Base-by-base conservation (phyloP, 2,888 invertebrate species). In the Mesoligia furuncula region DNA sequence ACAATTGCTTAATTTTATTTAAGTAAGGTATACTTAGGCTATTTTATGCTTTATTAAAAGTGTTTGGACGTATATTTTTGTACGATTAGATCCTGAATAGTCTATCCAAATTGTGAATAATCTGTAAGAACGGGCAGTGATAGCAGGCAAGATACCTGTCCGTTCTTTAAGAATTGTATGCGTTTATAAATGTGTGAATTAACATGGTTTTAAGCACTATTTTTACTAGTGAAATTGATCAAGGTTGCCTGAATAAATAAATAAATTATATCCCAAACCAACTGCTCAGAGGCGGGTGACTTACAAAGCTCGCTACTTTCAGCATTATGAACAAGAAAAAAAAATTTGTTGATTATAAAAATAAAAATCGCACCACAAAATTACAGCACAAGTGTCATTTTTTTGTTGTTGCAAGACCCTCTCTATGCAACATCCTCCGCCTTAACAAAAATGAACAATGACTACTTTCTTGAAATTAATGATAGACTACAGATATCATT, bases 391-490 rank as follows among this genome's bases (percentile, higher is more conserved):
- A 45, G 9, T 17, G 31, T n/a, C 17, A 31, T 6, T 8, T 54
- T 67, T 36, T 73, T 73, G 48, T 15, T 15, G 1, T 11, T 42
- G 3, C n/a, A n/a, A 42, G 0, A 3, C 31, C 31, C 4, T n/a
- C 1, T 57, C 5, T 13, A 54, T 17, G 42, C 17, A 81, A 31
- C 90, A 54, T 83, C 83, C 90, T 54, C 81, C 81, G 73, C 87
- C 90, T 90, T 90, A 90, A 90, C 75, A 87, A 79, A 79, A 87
- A 83, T 83, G 92, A 93, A 88, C 90, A 90, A 94, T 93, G 92
- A 93, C 91, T 90, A 91, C 92, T 91, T 92, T 91, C 90, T 88
- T 91, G 89, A 90, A 91, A 95, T 95, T 95, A 94, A 96, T 95
- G 95, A 94, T 93, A 88, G 84, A 86, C 77, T 85, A 77, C 85